Percentiles rank a stretch among this genome's conserved stretches.
Evolutionary conservation across 2,888 invertebrate species (phyloP).

Genomic region (Leptopilina syphax): DNA sequence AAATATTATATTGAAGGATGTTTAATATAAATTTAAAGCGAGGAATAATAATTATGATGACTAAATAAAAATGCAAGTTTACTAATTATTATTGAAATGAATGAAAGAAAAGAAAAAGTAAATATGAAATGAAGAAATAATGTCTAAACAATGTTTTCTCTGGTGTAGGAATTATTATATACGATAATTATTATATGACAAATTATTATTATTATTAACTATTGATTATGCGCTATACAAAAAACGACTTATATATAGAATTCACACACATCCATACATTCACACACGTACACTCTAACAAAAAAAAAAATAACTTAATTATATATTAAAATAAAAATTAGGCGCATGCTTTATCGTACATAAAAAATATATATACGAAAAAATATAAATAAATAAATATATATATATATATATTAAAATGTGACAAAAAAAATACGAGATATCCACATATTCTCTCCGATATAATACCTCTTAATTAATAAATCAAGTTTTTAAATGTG

Average conservation of each 20-base stretch:
- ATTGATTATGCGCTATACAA: constrained; percentile 55
- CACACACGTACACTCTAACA: constrained; percentile 43
- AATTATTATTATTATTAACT: constrained; percentile 56
- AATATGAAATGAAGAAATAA: constrained; percentile 66
- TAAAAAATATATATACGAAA: no score
- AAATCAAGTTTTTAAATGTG: constrained; percentile 33
- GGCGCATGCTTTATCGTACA: constrained; percentile 36
- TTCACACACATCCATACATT: constrained; percentile 44
- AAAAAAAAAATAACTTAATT: neutral
- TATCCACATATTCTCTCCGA: constrained; percentile 40
- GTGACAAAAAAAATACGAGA: constrained; percentile 33
- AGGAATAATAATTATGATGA: constrained; percentile 47
- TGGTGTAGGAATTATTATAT: constrained; percentile 70
- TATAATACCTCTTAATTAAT: constrained; percentile 39
- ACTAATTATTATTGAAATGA: constrained; percentile 66
- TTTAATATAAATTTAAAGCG: constrained; percentile 63
- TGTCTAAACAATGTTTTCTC: constrained; percentile 74
- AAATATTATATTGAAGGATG: constrained; percentile 72
- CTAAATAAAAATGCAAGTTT: constrained; percentile 57
- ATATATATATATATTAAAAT: neutral
- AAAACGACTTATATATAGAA: constrained; percentile 57
- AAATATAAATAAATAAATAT: neutral
- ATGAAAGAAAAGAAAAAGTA: constrained; percentile 52
- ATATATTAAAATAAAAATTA: constrained; percentile 10
- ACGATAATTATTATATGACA: constrained; percentile 62